These are phyloP conservation scores for Eristalis arbustorum DNA, from an alignment of 2,888 invertebrate species.

Conservation along the genomic window DNA sequence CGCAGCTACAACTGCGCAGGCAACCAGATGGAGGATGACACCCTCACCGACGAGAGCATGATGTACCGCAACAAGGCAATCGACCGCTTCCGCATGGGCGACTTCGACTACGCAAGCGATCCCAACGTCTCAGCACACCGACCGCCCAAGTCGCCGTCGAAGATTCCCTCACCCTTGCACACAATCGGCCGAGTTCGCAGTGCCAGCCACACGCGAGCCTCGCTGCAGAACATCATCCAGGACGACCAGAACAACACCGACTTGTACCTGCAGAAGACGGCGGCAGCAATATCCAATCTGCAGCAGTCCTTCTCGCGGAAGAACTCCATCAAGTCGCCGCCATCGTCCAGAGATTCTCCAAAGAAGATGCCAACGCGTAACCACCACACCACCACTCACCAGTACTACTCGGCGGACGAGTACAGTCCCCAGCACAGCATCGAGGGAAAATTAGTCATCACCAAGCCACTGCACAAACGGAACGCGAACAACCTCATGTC, in stretches of 20 bases:
- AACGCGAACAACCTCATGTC: conserved; percentile 75
- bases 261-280: conserved; percentile 82
- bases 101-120: conserved; percentile 79
- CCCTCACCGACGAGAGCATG: conserved; percentile 76
- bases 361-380: conserved; percentile 65
- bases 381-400: conserved; percentile 69
- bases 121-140: conserved; percentile 71
- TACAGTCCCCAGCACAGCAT: conserved; percentile 78
- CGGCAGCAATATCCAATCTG: conserved; percentile 77
- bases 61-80: conserved; percentile 75
- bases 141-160: conserved; percentile 83
- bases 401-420: conserved; percentile 75
- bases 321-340: conserved; percentile 78
- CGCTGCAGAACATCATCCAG: conserved; percentile 74
- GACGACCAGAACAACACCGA: conserved; percentile 80
- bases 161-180: conserved; percentile 90
- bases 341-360: conserved; percentile 73
- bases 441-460: conserved; percentile 71
- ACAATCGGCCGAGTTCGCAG: conserved; percentile 82
- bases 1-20: conserved; percentile 78
- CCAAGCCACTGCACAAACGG: conserved; percentile 55
- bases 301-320: conserved; percentile 78
- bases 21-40: conserved; percentile 73
- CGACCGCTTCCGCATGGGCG: conserved; percentile 77
- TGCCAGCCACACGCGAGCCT: conserved; percentile 79